phyloP scores from a whole-genome alignment of 2,113 vertebrate species.

The Petroica traversi region DNA sequence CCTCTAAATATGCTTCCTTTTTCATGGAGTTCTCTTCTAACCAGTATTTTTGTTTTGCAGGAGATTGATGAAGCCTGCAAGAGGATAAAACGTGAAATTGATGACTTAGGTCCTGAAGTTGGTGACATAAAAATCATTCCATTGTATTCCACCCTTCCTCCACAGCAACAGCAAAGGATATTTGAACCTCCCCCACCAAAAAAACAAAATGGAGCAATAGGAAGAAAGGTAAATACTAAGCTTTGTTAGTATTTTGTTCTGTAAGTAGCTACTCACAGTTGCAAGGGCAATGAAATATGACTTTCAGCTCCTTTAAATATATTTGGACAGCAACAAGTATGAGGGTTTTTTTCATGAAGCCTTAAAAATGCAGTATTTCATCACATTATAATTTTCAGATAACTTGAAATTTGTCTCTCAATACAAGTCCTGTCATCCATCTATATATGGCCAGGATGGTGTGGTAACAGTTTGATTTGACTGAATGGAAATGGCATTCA shows the following conservation, averaged over 20 bases:
- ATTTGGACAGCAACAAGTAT: neutral
- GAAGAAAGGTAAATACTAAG: conserved; percentile 84
- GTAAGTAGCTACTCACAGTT: neutral
- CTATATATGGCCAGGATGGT: neutral
- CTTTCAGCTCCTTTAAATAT: neutral
- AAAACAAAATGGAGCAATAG: conserved; percentile 91
- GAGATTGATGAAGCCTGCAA: conserved; percentile 98
- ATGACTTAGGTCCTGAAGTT: conserved; percentile 93
- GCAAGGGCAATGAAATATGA: neutral
- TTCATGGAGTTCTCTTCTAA: neutral
- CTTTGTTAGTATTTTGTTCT: neutral
- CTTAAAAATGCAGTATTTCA: neutral
- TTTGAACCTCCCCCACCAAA: conserved; percentile 95
- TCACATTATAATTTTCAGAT: neutral
- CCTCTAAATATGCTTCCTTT: neutral
- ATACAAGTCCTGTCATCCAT: neutral
- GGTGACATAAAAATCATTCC: conserved; percentile 98
- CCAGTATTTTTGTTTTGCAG: conserved; percentile 67
- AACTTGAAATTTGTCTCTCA: neutral
- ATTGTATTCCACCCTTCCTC: conserved; percentile 93
- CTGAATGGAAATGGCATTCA: neutral
- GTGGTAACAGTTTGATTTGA: neutral
- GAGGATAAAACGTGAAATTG: conserved; percentile 95
- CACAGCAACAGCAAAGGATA: conserved; percentile 94
- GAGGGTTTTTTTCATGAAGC: neutral